Evolutionary conservation across 2,113 vertebrate genomes (phyloP), one percentile per base, ranked within the genome.

Genomic region (Sylvietta virens): DNA sequence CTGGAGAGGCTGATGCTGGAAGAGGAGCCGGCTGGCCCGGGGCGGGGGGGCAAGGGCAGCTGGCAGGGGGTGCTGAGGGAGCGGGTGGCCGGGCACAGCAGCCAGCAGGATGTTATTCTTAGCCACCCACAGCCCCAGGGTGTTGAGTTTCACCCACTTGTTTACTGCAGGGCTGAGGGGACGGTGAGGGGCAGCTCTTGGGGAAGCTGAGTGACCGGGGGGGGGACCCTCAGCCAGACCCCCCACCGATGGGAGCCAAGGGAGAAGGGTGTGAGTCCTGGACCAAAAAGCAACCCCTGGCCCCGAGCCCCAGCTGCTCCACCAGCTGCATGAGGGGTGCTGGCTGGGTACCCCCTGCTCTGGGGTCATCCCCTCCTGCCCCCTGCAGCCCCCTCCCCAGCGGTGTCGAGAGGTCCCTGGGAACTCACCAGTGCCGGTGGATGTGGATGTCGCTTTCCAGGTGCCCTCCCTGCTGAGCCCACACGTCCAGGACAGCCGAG

Each of bases 101-200:
- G 78, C 56, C 77, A 84, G 91, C 39, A 15, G 53, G 65, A 81
- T 24, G 96, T 95, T 97, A 97, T 97, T 97, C 97, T 96, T 90
- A 94, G 97, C 58, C 17, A 1, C 88, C 45, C 12, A 5, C 87
- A 40, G 78, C 45, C 69, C 51, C 1, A 2, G 51, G 47, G 97
- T 92, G 84, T 98, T 96, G 97, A 61, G 92, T 98, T 98, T 97
- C 98, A 85, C 48, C 94, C 87, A 67, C 93, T 97, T 98, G 98
- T 97, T 98, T 97, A 92, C 53, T 73, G 65, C 57, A 22, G 66
- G 64, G 58, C 76, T 16, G 31, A 86, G 72, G 91, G 73, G 85
- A 80, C 9, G 1, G 48, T 23, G 45, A 64, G 85, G 21, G 86
- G 40, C 54, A 60, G 50, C 90, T 81, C 35, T 23, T 4, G 18